phyloP scores from a whole-genome alignment of 2,888 invertebrate species.

The Drosophila formosana region DNA sequence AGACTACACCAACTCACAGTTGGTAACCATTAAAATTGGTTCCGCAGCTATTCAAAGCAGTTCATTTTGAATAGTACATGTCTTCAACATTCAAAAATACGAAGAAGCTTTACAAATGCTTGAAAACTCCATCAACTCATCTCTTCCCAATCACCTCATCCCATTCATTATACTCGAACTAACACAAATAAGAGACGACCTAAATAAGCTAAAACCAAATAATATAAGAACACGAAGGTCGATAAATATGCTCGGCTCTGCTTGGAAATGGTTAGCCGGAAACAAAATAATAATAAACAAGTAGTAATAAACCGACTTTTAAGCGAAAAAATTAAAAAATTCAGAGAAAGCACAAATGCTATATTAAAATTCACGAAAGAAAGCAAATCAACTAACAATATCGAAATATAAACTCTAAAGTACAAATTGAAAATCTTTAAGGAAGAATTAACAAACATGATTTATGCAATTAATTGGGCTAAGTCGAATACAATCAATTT shows the following conservation, averaged over 20 bases:
- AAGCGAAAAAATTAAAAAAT: constrained; percentile 1
- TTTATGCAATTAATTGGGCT: constrained; percentile 1
- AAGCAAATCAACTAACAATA: neutral
- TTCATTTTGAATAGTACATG: neutral
- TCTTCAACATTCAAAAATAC: neutral
- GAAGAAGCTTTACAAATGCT: neutral
- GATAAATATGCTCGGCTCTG: constrained; percentile 5
- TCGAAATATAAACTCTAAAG: constrained; percentile 1
- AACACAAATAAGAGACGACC: constrained; percentile 1
- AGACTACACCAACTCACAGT: too few relatives aligned
- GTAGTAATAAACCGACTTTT: constrained; percentile 4
- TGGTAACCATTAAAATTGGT: too few relatives aligned
- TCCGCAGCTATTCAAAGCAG: too few relatives aligned
- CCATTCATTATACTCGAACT: constrained; percentile 2
- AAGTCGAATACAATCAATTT: neutral
- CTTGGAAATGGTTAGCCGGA: constrained; percentile 9
- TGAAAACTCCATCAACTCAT: constrained; percentile 5
- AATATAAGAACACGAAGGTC: neutral
- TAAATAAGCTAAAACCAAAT: constrained; percentile 6
- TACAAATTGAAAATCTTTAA: constrained; percentile 1
- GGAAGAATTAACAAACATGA: constrained; percentile 2
- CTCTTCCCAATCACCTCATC: neutral
- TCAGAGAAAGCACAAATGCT: neutral
- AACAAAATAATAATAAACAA: constrained; percentile 9
- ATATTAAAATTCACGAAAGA: neutral